Evolutionary conservation across 2,797 vertebrate species (phyloP).

Genomic region (Arctocebus calabarensis): DNA sequence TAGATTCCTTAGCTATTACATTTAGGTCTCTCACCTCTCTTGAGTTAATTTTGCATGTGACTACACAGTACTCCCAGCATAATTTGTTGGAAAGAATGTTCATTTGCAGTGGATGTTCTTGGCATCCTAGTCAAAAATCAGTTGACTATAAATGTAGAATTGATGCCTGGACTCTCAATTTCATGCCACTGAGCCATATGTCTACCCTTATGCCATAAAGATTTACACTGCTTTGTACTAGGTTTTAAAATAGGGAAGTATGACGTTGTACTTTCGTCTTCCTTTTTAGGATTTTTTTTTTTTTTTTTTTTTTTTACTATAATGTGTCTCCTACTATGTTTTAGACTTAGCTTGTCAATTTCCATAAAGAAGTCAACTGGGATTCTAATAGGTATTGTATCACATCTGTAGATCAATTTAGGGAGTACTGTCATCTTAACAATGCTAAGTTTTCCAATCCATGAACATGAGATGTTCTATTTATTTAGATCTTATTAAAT

Average conservation of each 20-base stretch:
- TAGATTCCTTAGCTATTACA: background rate
- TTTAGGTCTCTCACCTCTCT: background rate
- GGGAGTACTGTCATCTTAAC: background rate
- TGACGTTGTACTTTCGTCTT: background rate
- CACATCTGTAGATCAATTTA: background rate
- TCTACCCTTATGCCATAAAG: background rate
- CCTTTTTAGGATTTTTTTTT: background rate
- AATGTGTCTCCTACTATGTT: background rate
- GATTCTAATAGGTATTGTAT: background rate
- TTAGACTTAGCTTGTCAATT: background rate
- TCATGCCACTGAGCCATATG: background rate
- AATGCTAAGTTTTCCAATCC: background rate
- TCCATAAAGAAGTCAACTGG: background rate
- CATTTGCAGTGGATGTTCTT: background rate
- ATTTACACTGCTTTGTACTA: background rate
- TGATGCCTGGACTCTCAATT: background rate
- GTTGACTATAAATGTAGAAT: background rate
- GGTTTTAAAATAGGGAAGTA: background rate
- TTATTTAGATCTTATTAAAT: background rate
- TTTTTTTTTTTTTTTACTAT: background rate
- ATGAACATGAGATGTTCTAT: background rate
- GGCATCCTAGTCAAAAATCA: background rate
- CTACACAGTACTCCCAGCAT: background rate
- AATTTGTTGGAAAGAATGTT: background rate
- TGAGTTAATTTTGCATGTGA: background rate